phyloP scores from a whole-genome alignment of 2,113 vertebrate genomes.

The Nymphicus hollandicus region DNA sequence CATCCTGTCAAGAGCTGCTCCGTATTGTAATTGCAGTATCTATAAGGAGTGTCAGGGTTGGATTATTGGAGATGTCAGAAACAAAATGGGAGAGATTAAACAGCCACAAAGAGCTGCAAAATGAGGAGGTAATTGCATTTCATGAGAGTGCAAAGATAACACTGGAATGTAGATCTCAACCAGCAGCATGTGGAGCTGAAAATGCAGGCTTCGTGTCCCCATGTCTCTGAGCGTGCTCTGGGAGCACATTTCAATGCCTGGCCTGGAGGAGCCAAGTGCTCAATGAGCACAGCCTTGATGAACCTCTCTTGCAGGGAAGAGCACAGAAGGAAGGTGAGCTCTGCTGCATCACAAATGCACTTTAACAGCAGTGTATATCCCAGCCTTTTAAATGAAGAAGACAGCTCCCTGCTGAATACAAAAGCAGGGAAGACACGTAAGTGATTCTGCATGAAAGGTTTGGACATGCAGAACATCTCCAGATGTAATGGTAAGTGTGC shows the following conservation, averaged over 20 bases:
- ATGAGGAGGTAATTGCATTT: conserved; percentile 46
- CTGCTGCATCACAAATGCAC: not conserved
- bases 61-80: conserved; percentile 58
- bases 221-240: not conserved
- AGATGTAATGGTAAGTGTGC: not conserved
- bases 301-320: not conserved
- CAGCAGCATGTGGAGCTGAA: not conserved
- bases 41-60: not conserved
- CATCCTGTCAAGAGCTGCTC: conserved; percentile 14
- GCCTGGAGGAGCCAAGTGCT: rapidly evolving
- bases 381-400: not conserved
- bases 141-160: not conserved
- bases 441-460: not conserved
- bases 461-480: not conserved
- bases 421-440: rapidly evolving
- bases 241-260: rapidly evolving
- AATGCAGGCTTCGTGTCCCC: not conserved
- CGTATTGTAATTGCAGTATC: conserved; percentile 25
- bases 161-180: not conserved
- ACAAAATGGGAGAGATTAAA: conserved; percentile 47
- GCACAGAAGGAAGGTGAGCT: not conserved
- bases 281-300: rapidly evolving
- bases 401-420: not conserved
- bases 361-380: not conserved
- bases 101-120: conserved; percentile 13